A percentile compares a stretch with the other conserved stretches of the same genome.
These are phyloP conservation scores for Ascidia mentula DNA, from an alignment of 23 tunicate species.

Conservation along the genomic window DNA sequence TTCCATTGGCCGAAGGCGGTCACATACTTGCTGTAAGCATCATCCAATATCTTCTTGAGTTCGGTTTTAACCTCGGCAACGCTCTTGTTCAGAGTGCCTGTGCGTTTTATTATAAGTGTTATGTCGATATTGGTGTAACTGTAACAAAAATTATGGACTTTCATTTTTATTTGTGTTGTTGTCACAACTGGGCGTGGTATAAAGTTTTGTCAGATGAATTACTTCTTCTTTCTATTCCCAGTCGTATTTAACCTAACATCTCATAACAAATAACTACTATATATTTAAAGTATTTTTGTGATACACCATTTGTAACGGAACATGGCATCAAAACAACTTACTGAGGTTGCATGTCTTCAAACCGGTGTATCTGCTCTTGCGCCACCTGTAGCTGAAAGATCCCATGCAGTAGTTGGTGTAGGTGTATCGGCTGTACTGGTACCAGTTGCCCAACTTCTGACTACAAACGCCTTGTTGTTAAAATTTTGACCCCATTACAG, in stretches of 20 bases:
- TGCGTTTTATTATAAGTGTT: too few species aligned
- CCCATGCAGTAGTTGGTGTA: neutral
- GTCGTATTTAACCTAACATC: too few species aligned
- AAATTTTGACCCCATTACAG: neutral
- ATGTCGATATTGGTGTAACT: too few species aligned
- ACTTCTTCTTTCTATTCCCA: too few species aligned
- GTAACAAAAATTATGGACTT: too few species aligned
- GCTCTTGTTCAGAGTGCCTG: neutral
- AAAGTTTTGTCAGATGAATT: too few species aligned
- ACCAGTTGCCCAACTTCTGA: neutral
- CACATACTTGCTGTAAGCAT: neutral
- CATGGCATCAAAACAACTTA: neutral
- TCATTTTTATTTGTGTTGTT: too few species aligned
- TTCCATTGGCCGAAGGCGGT: neutral
- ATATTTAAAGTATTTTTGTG: too few species aligned
- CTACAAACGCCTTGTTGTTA: neutral
- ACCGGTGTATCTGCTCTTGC: constrained; percentile 6
- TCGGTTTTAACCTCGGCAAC: neutral
- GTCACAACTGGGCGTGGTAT: too few species aligned
- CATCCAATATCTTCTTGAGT: neutral
- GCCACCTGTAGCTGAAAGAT: constrained; percentile 5
- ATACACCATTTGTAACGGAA: too few species aligned
- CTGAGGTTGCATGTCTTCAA: constrained; percentile 7
- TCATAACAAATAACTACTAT: too few species aligned
- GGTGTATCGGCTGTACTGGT: neutral